These are phyloP conservation scores for Clanis bilineata DNA, from an alignment of 2,888 invertebrate species.

Conservation along the genomic window DNA sequence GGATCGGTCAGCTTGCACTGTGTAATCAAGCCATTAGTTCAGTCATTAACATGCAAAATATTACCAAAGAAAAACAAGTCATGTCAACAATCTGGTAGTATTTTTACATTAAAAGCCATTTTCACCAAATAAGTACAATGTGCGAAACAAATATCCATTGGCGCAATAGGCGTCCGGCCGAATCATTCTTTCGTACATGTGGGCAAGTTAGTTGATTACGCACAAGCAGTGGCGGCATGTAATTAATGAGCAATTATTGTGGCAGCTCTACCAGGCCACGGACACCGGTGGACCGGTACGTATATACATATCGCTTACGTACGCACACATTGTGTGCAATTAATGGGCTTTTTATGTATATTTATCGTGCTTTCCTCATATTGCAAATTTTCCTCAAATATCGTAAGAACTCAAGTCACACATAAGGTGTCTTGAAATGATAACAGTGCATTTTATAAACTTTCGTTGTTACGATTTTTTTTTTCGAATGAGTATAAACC, in stretches of 20 bases:
- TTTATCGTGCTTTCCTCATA: slow-evolving; percentile 29
- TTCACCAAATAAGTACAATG: background rate
- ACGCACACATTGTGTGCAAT: slow-evolving; percentile 35
- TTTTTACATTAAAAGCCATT: background rate
- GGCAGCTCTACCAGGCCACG: slow-evolving; percentile 81
- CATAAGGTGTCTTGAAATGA: background rate
- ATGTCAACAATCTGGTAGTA: background rate
- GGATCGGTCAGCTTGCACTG: background rate
- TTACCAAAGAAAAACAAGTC: background rate
- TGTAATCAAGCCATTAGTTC: background rate
- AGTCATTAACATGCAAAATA: background rate
- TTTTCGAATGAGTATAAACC: too few relatives aligned
- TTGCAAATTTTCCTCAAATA: slow-evolving; percentile 19
- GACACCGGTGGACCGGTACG: slow-evolving; percentile 74
- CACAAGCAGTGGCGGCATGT: slow-evolving; percentile 46
- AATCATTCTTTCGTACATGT: slow-evolving; percentile 9
- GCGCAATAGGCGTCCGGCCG: background rate
- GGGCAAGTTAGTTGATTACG: slow-evolving; percentile 38
- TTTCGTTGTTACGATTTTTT: too few relatives aligned
- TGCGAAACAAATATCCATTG: background rate
- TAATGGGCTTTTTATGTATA: slow-evolving; percentile 42
- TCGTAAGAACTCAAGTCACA: background rate
- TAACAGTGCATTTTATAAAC: too few relatives aligned
- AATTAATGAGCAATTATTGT: slow-evolving; percentile 75
- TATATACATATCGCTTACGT: slow-evolving; percentile 36